These are phyloP conservation scores for Macrophya alboannulata DNA, from an alignment of 2,888 invertebrate species.

Conservation along the genomic window DNA sequence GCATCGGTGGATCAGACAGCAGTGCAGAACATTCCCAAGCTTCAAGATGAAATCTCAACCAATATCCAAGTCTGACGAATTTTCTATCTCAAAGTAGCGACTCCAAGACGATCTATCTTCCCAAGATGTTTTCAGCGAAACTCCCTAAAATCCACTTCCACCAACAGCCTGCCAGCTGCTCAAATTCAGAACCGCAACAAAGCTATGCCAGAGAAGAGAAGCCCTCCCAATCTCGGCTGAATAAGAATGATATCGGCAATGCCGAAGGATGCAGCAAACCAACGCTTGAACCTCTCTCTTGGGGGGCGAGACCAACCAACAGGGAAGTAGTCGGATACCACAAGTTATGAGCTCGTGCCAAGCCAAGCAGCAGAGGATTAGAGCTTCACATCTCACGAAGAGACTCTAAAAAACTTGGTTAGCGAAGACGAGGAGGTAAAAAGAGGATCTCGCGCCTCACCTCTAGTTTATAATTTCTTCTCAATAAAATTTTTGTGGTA, in stretches of 20 bases:
- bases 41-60: neutral
- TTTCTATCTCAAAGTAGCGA: constrained; percentile 9
- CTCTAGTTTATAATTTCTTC: constrained; percentile 36
- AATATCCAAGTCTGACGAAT: neutral
- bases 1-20: neutral
- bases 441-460: constrained; percentile 64
- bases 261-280: neutral
- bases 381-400: constrained; percentile 40
- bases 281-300: neutral
- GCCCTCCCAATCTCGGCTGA: neutral
- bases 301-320: neutral
- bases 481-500: neutral
- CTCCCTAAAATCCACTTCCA: constrained; percentile 7
- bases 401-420: constrained; percentile 68
- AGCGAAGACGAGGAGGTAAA: constrained; percentile 55
- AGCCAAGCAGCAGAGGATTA: neutral
- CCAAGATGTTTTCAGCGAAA: neutral
- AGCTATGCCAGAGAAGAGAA: neutral
- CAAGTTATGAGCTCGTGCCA: neutral
- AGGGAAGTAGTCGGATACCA: neutral
- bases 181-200: neutral
- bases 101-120: neutral
- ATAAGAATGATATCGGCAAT: constrained; percentile 12
- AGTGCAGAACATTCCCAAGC: neutral
- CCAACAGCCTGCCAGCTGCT: neutral